These are phyloP conservation scores for Lithophane ornitopus DNA, from an alignment of 2,888 invertebrate genomes.

Conservation along the genomic window DNA sequence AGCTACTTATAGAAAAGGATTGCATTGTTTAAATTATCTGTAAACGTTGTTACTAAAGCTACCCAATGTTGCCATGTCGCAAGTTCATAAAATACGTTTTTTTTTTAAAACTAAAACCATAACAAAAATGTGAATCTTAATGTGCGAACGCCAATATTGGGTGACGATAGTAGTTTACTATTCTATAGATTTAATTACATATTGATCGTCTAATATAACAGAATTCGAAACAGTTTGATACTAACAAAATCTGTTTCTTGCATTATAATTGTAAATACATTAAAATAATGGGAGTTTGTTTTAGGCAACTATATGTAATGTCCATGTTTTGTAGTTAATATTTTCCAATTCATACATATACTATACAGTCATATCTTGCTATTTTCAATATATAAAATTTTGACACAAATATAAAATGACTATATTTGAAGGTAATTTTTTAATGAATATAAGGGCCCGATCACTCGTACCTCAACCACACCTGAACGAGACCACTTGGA, in stretches of 20 bases:
- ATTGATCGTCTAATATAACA: slow-evolving; percentile 23
- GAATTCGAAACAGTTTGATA: slow-evolving; percentile 15
- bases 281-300: slow-evolving; percentile 32
- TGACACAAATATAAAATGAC: slow-evolving; percentile 47
- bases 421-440: slow-evolving; percentile 35
- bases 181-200: slow-evolving; percentile 28
- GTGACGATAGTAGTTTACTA: slow-evolving; percentile 2
- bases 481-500: not conserved
- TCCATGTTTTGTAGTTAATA: slow-evolving; percentile 57
- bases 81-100: slow-evolving; percentile 6
- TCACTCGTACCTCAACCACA: not conserved
- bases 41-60: slow-evolving; percentile 13
- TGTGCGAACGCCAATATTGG: slow-evolving; percentile 7
- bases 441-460: slow-evolving; percentile 2
- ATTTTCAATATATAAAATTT: slow-evolving; percentile 44
- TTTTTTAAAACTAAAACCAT: not conserved
- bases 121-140: not conserved
- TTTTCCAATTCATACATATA: slow-evolving; percentile 43
- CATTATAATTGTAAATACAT: slow-evolving; percentile 53
- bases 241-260: slow-evolving; percentile 2
- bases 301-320: slow-evolving; percentile 44
- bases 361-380: slow-evolving; percentile 34
- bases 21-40: slow-evolving; percentile 42
- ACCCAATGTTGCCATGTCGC: slow-evolving; percentile 19
- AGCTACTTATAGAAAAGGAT: slow-evolving; percentile 9